These are phyloP conservation scores for Oscheius sp. DNA, from an alignment of 1,140 invertebrate species.

Conservation along the genomic window DNA sequence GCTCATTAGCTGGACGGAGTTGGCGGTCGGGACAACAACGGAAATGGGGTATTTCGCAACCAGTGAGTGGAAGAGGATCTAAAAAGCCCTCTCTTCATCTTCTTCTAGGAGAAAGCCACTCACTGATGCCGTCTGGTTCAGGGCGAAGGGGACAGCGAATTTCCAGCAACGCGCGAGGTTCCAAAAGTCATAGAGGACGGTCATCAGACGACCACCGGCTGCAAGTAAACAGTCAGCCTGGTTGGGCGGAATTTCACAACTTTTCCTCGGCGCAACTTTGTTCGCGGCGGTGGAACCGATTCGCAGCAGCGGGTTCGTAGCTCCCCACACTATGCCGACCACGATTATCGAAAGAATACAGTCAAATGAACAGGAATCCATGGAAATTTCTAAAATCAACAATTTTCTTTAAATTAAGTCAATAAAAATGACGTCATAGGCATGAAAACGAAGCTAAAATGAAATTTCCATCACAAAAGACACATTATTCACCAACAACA, in stretches of 20 bases:
- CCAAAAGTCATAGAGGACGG: neutral
- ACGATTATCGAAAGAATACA: conserved; percentile 16
- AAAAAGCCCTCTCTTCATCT: neutral
- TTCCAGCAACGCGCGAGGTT: conserved; percentile 11
- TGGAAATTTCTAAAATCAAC: too few relatives aligned
- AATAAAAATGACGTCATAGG: too few relatives aligned
- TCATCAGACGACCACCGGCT: too few relatives aligned
- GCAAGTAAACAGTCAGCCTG: too few relatives aligned
- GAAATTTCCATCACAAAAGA: too few relatives aligned
- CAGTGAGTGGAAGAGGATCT: conserved; percentile 33
- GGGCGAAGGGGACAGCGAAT: conserved; percentile 31
- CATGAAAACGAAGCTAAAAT: too few relatives aligned
- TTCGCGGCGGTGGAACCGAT: neutral
- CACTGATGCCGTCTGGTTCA: conserved; percentile 34
- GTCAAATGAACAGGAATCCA: neutral
- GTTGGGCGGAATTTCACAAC: neutral
- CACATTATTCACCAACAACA: too few relatives aligned
- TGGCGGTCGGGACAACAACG: conserved; percentile 30
- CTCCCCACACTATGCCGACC: conserved; percentile 24
- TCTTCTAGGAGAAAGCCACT: neutral
- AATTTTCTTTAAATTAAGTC: too few relatives aligned
- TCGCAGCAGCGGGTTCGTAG: conserved; percentile 32
- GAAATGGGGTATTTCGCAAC: conserved; percentile 26
- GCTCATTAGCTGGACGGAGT: conserved; percentile 15
- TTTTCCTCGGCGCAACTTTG: conserved; percentile 11